These are phyloP conservation scores for Diplazon laetatorius DNA, from an alignment of 2,888 invertebrate species.

Conservation along the genomic window DNA sequence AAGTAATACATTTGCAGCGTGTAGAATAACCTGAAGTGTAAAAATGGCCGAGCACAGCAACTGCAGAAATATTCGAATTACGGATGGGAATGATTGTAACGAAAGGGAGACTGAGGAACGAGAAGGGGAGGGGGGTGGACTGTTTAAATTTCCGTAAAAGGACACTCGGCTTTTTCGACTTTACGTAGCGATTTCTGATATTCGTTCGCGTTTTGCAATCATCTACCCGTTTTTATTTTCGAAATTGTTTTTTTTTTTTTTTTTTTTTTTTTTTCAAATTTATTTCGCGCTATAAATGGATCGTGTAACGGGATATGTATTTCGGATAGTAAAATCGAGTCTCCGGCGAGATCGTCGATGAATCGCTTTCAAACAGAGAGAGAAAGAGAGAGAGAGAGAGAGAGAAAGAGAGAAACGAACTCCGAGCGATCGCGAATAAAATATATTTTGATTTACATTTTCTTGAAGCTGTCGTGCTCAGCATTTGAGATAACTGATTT, in stretches of 20 bases:
- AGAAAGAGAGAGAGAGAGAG: constrained; percentile 1
- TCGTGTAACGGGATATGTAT: constrained; percentile 22
- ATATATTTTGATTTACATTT: constrained; percentile 36
- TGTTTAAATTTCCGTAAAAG: constrained; percentile 37
- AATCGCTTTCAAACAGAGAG: background rate
- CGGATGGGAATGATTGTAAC: constrained; percentile 17
- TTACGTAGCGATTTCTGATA: constrained; percentile 6
- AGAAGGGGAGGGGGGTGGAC: constrained; percentile 8
- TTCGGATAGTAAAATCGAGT: constrained; percentile 18
- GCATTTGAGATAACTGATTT: constrained; percentile 64
- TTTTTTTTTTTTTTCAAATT: too few species aligned
- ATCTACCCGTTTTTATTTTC: constrained; percentile 3
- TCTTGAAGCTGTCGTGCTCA: constrained; percentile 73
- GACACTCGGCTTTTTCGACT: constrained; percentile 28
- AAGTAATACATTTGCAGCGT: constrained; percentile 75
- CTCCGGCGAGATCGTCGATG: constrained; percentile 10
- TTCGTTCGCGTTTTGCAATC: constrained; percentile 10
- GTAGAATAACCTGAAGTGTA: constrained; percentile 71
- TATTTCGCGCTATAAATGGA: constrained; percentile 3
- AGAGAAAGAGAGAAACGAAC: constrained; percentile 9
- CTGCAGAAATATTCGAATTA: constrained; percentile 67
- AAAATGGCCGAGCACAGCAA: constrained; percentile 71
- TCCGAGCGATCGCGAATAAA: constrained; percentile 25
- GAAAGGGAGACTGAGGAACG: background rate
- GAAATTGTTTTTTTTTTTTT: too few species aligned